phyloP scores from a whole-genome alignment of 2,113 vertebrate species.

The Daubentonia madagascariensis region DNA sequence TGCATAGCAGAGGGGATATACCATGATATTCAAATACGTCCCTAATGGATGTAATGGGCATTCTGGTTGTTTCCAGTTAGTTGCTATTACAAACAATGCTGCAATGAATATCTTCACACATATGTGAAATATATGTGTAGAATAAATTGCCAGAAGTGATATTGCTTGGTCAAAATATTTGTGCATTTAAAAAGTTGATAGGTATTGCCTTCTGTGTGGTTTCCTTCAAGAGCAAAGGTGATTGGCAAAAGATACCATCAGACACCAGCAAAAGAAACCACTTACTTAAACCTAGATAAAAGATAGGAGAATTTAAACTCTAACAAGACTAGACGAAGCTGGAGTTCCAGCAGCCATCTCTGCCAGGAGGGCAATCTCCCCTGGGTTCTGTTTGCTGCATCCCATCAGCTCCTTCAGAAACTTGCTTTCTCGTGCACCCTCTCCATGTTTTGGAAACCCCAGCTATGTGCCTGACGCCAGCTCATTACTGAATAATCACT shows the following conservation, averaged over 20 bases:
- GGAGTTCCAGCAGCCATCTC: neutral
- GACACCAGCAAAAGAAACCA: neutral
- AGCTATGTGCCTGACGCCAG: neutral
- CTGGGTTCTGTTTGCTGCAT: neutral
- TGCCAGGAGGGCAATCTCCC: neutral
- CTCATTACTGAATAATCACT: neutral
- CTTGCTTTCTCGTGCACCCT: neutral
- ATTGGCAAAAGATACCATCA: neutral
- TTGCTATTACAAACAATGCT: neutral
- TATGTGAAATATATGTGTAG: neutral
- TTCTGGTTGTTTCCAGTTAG: neutral
- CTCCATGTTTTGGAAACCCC: neutral
- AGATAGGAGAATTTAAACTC: neutral
- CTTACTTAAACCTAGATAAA: neutral
- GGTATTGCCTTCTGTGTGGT: neutral
- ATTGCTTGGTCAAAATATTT: neutral
- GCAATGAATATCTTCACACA: neutral
- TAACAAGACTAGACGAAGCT: neutral
- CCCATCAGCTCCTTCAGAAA: neutral
- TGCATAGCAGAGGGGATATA: neutral
- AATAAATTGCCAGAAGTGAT: neutral
- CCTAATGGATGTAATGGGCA: neutral
- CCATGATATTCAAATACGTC: neutral
- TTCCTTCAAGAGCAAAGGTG: neutral
- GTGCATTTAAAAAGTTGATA: neutral